phyloP scores from a whole-genome alignment of 2,797 vertebrate species.

The Urosaurus nigricauda region DNA sequence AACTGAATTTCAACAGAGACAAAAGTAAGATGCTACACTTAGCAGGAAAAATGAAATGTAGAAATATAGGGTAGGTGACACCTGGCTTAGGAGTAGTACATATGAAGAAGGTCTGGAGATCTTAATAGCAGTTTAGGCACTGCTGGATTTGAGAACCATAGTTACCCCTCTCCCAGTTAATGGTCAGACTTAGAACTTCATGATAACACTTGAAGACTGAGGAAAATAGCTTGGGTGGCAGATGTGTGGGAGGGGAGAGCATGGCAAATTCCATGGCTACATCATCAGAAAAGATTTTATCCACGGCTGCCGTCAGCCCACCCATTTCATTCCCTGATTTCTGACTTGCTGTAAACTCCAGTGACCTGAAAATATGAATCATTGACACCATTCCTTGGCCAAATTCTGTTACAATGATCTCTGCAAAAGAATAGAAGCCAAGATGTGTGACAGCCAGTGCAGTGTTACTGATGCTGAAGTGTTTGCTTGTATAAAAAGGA shows the following conservation, averaged over 20 bases:
- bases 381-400: constrained; percentile 66
- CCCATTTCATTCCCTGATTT: constrained; percentile 43
- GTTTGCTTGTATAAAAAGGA: constrained; percentile 56
- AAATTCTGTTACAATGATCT: constrained; percentile 51
- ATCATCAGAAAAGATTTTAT: constrained; percentile 53
- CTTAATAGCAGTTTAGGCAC: too few relatives aligned
- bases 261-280: constrained; percentile 59
- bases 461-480: constrained; percentile 55
- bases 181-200: not conserved
- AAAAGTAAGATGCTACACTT: too few relatives aligned
- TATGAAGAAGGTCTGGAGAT: too few relatives aligned
- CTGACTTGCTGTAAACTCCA: constrained; percentile 69
- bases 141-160: not conserved
- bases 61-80: too few relatives aligned
- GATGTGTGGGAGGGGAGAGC: not conserved
- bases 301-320: constrained; percentile 64
- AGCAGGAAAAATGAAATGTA: too few relatives aligned
- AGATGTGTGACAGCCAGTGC: constrained; percentile 60
- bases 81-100: too few relatives aligned
- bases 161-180: not conserved
- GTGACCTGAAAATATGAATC: constrained; percentile 75
- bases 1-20: too few relatives aligned
- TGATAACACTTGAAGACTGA: not conserved
- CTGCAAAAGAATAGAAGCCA: constrained; percentile 64
- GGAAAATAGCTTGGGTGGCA: not conserved